These are phyloP conservation scores for Mamestra brassicae DNA, from an alignment of 2,888 invertebrate species.

Conservation along the genomic window DNA sequence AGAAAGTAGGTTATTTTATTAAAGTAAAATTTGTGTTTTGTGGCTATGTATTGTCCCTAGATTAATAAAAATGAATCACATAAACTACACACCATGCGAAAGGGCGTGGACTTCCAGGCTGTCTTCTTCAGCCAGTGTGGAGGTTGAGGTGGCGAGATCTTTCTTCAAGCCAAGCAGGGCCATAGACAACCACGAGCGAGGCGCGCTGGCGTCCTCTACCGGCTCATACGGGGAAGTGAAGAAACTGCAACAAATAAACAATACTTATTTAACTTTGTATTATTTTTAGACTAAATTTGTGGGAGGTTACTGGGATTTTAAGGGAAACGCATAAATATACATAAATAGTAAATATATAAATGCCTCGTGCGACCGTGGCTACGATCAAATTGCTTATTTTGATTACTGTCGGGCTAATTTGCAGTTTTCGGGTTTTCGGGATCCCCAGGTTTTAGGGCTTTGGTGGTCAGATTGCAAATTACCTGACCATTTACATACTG, in stretches of 20 bases:
- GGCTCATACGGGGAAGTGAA: constrained; percentile 89
- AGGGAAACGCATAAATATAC: neutral
- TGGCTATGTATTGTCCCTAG: too few species aligned
- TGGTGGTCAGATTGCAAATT: neutral
- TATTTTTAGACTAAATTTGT: neutral
- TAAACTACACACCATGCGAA: constrained; percentile 76
- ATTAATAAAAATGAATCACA: neutral
- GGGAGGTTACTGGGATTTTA: neutral
- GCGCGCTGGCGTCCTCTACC: constrained; percentile 75
- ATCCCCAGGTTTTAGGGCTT: neutral
- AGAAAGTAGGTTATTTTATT: too few species aligned
- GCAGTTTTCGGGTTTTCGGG: neutral
- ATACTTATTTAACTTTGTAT: neutral
- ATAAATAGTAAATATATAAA: neutral
- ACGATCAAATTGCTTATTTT: neutral
- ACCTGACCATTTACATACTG: neutral
- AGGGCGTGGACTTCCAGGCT: constrained; percentile 76
- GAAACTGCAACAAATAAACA: constrained; percentile 76
- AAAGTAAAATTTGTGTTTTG: too few species aligned
- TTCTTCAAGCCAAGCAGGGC: constrained; percentile 93
- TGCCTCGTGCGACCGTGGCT: neutral
- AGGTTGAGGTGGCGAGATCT: constrained; percentile 90
- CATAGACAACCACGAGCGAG: constrained; percentile 92
- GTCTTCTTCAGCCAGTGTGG: constrained; percentile 92
- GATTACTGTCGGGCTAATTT: neutral